These are phyloP conservation scores for Cyaniris semiargus DNA, from an alignment of 2,888 invertebrate genomes.

Conservation along the genomic window DNA sequence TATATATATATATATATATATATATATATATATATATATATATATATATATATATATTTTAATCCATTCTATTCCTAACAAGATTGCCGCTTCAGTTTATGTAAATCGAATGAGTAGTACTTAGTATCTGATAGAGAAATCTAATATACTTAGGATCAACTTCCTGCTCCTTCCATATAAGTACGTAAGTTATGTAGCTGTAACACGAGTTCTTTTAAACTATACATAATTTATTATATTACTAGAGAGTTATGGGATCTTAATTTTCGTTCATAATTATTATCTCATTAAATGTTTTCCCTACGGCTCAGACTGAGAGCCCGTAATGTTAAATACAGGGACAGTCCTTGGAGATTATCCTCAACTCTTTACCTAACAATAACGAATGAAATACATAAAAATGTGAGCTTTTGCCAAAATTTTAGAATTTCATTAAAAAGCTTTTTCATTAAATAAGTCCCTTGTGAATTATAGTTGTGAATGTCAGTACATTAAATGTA, in stretches of 20 bases:
- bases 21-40: no score
- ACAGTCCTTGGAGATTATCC: constrained; percentile 16
- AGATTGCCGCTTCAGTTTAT: no score
- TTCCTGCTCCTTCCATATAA: no score
- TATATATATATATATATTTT: no score
- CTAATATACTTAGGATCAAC: no score
- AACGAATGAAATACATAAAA: constrained; percentile 1
- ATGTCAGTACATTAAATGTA: neutral
- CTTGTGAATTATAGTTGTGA: neutral
- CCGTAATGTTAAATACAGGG: constrained; percentile 20
- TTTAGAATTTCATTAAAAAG: neutral
- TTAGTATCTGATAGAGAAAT: no score
- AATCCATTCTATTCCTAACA: no score
- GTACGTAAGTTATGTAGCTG: no score
- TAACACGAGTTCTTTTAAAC: no score
- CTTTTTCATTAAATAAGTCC: neutral
- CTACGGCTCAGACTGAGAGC: constrained; percentile 9
- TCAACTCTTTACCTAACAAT: constrained; percentile 21
- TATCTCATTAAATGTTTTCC: constrained; percentile 28
- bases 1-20: no score
- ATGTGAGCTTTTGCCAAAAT: neutral
- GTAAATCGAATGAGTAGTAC: no score
- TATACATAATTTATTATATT: no score
- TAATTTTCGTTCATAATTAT: constrained; percentile 29
- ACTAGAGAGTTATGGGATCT: neutral